Conservation (phyloP, 2,888 invertebrate species). For the Mactromeris polynyma region DNA sequence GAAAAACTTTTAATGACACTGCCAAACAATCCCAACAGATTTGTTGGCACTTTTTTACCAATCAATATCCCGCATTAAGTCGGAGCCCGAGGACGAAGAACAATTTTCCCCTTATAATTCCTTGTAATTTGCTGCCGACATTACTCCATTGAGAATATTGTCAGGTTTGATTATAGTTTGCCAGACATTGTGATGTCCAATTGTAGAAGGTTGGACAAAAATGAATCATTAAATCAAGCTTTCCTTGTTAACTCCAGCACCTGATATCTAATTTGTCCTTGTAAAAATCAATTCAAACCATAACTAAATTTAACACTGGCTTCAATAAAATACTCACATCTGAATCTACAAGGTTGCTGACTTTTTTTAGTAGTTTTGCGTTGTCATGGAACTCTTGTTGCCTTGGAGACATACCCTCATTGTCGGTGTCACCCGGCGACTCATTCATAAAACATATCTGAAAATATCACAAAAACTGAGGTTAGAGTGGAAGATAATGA, state of each 20-base stretch:
- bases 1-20: too few relatives aligned
- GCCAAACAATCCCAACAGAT: neutral
- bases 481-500: neutral
- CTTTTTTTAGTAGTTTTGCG: constrained; percentile 52
- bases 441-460: constrained; percentile 99
- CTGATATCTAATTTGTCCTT: too few relatives aligned
- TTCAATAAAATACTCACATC: constrained; percentile 65
- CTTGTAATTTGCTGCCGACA: neutral
- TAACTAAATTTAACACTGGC: too few relatives aligned
- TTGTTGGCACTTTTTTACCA: neutral
- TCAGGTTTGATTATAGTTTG: neutral
- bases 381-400: constrained; percentile 69
- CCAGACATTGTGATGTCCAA: neutral
- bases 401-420: constrained; percentile 76
- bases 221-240: neutral
- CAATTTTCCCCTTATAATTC: neutral
- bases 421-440: constrained; percentile 71
- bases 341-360: constrained; percentile 62
- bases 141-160: neutral
- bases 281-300: too few relatives aligned
- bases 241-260: neutral
- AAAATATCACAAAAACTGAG: constrained; percentile 87
- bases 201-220: neutral
- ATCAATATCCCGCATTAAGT: neutral
- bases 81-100: neutral